These are phyloP conservation scores for Brachypodius melanocephalos DNA, from an alignment of 2,113 vertebrate species.

Conservation along the genomic window DNA sequence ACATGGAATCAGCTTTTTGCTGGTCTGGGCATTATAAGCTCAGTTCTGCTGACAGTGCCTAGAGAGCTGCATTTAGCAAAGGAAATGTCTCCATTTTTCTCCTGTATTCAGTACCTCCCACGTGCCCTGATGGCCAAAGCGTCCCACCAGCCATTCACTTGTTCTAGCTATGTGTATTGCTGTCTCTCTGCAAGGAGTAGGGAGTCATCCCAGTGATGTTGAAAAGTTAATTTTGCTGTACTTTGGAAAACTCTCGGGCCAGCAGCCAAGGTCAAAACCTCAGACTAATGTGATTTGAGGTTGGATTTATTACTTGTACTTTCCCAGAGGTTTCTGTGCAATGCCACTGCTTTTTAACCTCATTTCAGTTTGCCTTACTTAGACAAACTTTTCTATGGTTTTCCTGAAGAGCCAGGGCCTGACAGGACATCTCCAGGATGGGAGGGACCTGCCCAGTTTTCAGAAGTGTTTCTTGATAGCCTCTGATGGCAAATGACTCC, in stretches of 20 bases:
- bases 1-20: background rate
- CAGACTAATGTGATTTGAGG: background rate
- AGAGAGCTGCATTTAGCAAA: background rate
- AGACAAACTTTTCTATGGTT: background rate
- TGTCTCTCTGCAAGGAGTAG: background rate
- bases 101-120: background rate
- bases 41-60: background rate
- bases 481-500: too few relatives aligned
- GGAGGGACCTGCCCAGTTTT: background rate
- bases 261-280: background rate
- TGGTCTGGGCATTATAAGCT: background rate
- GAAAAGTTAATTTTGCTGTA: background rate
- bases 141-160: background rate
- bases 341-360: background rate
- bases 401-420: background rate
- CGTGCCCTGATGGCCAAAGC: rapidly evolving
- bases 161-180: background rate
- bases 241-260: background rate
- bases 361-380: background rate
- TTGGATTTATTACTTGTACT: background rate
- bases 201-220: background rate
- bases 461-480: background rate
- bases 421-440: background rate
- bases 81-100: background rate
- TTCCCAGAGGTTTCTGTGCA: background rate